Percentiles rank a stretch among this genome's conserved stretches.
Evolutionary conservation across 2,113 vertebrate species (phyloP).

Genomic region (Tympanuchus pallidicinctus): DNA sequence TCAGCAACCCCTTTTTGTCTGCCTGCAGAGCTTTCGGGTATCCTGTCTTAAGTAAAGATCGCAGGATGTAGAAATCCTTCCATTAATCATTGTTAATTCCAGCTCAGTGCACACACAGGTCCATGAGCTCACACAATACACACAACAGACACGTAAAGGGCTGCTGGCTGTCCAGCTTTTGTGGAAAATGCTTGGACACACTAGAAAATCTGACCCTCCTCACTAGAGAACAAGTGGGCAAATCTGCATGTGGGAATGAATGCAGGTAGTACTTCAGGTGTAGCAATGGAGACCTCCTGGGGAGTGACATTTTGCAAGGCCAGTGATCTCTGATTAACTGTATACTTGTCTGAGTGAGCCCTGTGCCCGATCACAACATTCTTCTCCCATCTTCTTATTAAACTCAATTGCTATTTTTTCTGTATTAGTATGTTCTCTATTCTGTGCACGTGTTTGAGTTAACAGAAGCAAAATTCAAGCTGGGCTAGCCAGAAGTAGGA

Average conservation of each 20-base stretch:
- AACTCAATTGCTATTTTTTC: neutral
- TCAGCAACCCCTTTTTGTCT: neutral
- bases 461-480: neutral
- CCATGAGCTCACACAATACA: neutral
- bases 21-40: neutral
- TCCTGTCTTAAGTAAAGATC: neutral
- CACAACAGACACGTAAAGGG: neutral
- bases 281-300: neutral
- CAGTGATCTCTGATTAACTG: neutral
- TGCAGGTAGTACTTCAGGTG: neutral
- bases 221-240: neutral
- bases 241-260: neutral
- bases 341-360: neutral
- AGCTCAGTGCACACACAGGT: neutral
- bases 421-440: neutral
- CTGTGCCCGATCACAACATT: neutral
- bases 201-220: neutral
- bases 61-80: neutral
- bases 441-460: rapidly evolving
- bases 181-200: neutral
- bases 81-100: neutral
- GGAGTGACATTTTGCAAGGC: neutral
- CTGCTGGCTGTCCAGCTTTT: neutral
- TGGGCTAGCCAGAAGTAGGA: neutral
- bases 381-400: neutral